These are phyloP conservation scores for Nomada goodeniana DNA, from an alignment of 2,888 invertebrate genomes.

Conservation along the genomic window DNA sequence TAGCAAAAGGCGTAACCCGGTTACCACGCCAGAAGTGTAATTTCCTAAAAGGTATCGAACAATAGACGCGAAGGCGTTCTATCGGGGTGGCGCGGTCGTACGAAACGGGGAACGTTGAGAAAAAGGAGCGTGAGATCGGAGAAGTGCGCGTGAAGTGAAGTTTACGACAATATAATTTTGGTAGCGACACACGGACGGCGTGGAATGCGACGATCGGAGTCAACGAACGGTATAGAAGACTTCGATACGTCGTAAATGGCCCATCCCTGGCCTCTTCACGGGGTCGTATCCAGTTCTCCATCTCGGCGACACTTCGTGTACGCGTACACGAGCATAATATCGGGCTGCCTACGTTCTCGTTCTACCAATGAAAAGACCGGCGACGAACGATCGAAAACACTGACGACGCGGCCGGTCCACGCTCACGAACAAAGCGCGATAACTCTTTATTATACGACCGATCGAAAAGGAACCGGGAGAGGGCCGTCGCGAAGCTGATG, in stretches of 20 bases:
- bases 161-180: conserved; percentile 74
- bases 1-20: too few species aligned
- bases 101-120: conserved; percentile 5
- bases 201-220: conserved; percentile 73
- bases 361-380: conserved; percentile 48
- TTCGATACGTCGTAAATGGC: conserved; percentile 74
- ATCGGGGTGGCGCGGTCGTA: not conserved
- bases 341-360: conserved; percentile 61
- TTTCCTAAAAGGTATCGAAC: too few species aligned
- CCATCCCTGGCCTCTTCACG: conserved; percentile 39
- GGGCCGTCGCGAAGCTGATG: conserved; percentile 43
- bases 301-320: conserved; percentile 32
- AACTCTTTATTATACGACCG: conserved; percentile 63
- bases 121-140: conserved; percentile 29
- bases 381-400: conserved; percentile 57
- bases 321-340: conserved; percentile 49
- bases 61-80: conserved; percentile 23
- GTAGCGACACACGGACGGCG: conserved; percentile 67
- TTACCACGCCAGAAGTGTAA: too few species aligned
- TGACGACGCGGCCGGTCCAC: conserved; percentile 37
- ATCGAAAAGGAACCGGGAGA: conserved; percentile 16
- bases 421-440: conserved; percentile 61
- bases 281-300: conserved; percentile 49
- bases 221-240: conserved; percentile 74
- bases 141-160: conserved; percentile 52